phyloP scores from a whole-genome alignment of 2,113 vertebrate species.

The Poeciliopsis retropinna region DNA sequence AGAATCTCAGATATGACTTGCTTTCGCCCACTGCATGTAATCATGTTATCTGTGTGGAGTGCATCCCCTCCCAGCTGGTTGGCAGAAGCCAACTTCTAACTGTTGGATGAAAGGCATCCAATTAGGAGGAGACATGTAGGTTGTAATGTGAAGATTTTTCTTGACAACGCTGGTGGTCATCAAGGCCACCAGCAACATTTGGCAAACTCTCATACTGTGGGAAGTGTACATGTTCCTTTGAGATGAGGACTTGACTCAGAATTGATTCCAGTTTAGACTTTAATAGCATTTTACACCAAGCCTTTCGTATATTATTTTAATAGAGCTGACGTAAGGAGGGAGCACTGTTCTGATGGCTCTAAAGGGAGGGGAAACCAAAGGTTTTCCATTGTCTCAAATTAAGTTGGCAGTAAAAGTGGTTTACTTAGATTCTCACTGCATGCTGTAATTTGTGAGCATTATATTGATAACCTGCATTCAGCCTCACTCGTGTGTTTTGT shows the following conservation, averaged over 20 bases:
- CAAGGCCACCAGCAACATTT: no score
- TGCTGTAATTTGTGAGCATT: slow-evolving; percentile 73
- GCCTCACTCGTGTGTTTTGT: slow-evolving; percentile 50
- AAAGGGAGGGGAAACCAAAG: slow-evolving; percentile 66
- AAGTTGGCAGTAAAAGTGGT: slow-evolving; percentile 68
- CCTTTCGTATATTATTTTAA: slow-evolving; percentile 84
- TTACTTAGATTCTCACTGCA: slow-evolving; percentile 68
- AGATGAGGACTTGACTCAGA: slow-evolving; percentile 58
- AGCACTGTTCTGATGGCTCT: slow-evolving; percentile 57
- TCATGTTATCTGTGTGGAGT: slow-evolving; percentile 64
- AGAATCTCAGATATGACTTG: slow-evolving; percentile 35
- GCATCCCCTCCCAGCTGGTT: slow-evolving; percentile 76
- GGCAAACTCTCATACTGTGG: slow-evolving; percentile 55
- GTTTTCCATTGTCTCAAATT: slow-evolving; percentile 78
- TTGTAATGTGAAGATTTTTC: slow-evolving; percentile 50
- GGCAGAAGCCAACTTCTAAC: slow-evolving; percentile 70
- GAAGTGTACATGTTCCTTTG: slow-evolving; percentile 70
- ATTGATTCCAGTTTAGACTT: slow-evolving; percentile 70
- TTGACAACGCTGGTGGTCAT: slow-evolving; percentile 45
- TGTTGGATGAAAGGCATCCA: slow-evolving; percentile 74
- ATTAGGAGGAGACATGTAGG: slow-evolving; percentile 68
- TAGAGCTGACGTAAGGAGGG: slow-evolving; percentile 72
- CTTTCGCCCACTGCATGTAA: slow-evolving; percentile 46
- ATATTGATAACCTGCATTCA: slow-evolving; percentile 75
- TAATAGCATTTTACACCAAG: slow-evolving; percentile 66